Percentiles rank a stretch among this genome's conserved stretches.
Conservation (phyloP, 2,888 invertebrate genomes). For the Agrochola macilenta region DNA sequence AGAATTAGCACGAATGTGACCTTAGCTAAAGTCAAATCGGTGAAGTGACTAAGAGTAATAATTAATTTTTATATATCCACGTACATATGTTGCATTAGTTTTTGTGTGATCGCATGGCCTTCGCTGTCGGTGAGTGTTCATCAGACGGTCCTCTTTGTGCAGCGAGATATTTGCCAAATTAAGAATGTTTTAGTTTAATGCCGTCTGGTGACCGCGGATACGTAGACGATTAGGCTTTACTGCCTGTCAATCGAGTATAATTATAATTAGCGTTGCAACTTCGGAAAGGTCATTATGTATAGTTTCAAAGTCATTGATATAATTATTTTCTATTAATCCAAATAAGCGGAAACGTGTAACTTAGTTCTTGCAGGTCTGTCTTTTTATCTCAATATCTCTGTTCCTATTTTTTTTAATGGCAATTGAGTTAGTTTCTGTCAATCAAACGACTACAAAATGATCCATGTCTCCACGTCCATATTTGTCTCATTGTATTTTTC, state of each 20-base stretch:
- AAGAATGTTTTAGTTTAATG: conserved; percentile 3
- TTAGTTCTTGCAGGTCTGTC: neutral
- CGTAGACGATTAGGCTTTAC: conserved; percentile 11
- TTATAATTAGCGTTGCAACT: conserved; percentile 17
- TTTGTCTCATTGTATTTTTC: neutral
- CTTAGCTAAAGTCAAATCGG: conserved; percentile 77
- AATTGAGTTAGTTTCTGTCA: neutral
- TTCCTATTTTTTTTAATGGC: neutral
- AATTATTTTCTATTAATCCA: neutral
- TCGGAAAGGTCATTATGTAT: conserved; percentile 3
- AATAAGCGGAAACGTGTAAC: neutral
- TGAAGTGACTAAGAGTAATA: conserved; percentile 70
- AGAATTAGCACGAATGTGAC: conserved; percentile 82
- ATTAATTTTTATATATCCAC: conserved; percentile 64
- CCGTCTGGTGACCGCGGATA: neutral
- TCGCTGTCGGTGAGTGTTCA: conserved; percentile 53
- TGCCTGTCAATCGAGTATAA: conserved; percentile 18
- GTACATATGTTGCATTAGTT: conserved; percentile 57
- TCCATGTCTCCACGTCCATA: neutral
- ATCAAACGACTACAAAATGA: neutral
- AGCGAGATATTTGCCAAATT: conserved; percentile 42
- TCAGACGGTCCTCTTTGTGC: conserved; percentile 51
- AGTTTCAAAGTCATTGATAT: neutral
- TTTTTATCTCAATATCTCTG: neutral
- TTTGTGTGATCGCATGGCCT: conserved; percentile 61